Percentiles rank a stretch among this genome's conserved stretches.
These are phyloP conservation scores for Poecile atricapillus DNA, from an alignment of 2,113 vertebrate species.

Conservation along the genomic window DNA sequence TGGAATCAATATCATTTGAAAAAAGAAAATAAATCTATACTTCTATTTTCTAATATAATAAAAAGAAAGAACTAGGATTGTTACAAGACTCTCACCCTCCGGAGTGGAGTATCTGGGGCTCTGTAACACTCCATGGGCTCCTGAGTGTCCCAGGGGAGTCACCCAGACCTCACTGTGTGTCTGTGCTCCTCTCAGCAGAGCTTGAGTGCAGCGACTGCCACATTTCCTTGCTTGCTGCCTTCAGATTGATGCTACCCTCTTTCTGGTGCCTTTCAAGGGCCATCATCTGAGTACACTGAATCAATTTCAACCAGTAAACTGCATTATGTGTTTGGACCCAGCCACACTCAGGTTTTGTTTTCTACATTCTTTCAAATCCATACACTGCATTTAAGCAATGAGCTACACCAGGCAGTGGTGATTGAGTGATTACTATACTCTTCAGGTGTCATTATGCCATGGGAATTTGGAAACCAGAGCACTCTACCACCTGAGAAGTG, in stretches of 20 bases:
- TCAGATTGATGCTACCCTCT: background rate
- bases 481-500: background rate
- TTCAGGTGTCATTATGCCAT: background rate
- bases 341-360: background rate
- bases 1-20: background rate
- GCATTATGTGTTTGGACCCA: background rate
- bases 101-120: background rate
- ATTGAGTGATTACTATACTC: background rate
- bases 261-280: background rate
- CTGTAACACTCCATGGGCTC: background rate
- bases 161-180: background rate
- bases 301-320: background rate
- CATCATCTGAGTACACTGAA: background rate
- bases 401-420: background rate
- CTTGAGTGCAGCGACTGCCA: background rate
- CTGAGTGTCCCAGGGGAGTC: background rate
- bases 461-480: background rate
- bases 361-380: constrained; percentile 4
- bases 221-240: background rate
- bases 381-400: constrained; percentile 1
- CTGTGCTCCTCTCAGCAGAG: background rate
- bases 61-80: background rate
- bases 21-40: background rate
- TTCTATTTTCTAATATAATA: background rate
- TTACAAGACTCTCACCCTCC: background rate